Evolutionary conservation across 2,113 vertebrate genomes (phyloP).

Genomic region (Eclectus roratus): DNA sequence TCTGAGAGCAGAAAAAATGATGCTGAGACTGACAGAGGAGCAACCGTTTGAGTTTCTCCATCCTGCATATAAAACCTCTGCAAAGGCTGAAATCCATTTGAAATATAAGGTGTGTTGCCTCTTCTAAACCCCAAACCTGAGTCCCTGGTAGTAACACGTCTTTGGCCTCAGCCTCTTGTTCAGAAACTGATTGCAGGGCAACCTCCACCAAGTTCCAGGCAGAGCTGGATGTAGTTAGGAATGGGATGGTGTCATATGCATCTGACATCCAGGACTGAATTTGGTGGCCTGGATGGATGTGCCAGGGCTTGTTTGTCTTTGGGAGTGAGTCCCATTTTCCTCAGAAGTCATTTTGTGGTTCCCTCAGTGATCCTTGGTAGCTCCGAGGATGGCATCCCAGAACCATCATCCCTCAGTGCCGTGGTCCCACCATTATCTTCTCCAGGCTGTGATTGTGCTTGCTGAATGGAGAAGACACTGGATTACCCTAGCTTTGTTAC

Average conservation of each 20-base stretch:
- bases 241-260: not conserved
- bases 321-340: accelerated
- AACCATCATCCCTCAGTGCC: not conserved
- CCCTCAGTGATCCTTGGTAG: not conserved
- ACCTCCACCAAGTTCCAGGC: not conserved
- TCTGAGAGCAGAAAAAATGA: not conserved
- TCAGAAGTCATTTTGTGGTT: not conserved
- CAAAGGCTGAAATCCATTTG: not conserved
- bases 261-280: not conserved
- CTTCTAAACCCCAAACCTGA: not conserved
- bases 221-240: not conserved
- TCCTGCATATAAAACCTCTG: not conserved
- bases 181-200: accelerated
- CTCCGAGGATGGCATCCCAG: not conserved
- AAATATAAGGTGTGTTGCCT: accelerated
- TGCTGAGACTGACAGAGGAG: not conserved
- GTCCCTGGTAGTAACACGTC: not conserved
- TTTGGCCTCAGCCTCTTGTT: not conserved
- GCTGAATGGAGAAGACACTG: not conserved
- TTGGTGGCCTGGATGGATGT: accelerated
- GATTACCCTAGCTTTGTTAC: slow-evolving; percentile 16
- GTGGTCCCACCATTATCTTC: not conserved
- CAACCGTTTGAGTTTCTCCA: not conserved
- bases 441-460: not conserved
- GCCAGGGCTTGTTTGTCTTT: not conserved